Percentiles rank a stretch among this genome's conserved stretches.
Conservation (phyloP, 2,797 vertebrate species). For the Bradypus variegatus region DNA sequence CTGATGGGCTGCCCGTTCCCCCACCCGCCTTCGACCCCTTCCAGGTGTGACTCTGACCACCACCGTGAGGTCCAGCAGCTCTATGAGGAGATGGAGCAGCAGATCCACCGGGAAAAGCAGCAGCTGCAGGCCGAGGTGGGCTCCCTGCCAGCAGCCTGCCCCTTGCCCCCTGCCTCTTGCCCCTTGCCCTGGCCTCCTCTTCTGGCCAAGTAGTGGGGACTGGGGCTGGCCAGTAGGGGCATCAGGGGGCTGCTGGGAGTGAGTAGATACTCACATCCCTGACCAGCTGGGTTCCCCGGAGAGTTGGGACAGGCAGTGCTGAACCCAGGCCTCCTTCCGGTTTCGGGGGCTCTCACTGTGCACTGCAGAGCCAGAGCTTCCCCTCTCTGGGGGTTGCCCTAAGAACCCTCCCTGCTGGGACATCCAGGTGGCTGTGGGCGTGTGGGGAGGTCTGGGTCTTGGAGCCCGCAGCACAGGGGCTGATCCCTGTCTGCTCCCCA, state of each 20-base stretch:
- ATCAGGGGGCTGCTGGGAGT: not conserved
- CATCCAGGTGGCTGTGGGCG: not conserved
- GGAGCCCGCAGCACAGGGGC: not conserved
- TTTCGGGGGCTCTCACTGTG: not conserved
- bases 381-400: not conserved
- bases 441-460: not conserved
- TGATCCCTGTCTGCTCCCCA: conserved; percentile 47
- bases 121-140: conserved; percentile 70
- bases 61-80: conserved; percentile 71
- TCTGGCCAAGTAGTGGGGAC: rapidly evolving
- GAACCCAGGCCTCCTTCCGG: not conserved
- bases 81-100: conserved; percentile 74
- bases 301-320: not conserved
- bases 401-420: not conserved
- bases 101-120: conserved; percentile 70
- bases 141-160: not conserved
- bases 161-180: not conserved
- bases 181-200: not conserved
- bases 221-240: not conserved
- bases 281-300: not conserved
- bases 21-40: not conserved
- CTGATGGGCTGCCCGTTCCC: not conserved
- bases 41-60: conserved; percentile 72
- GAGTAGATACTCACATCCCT: not conserved
- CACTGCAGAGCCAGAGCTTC: not conserved